These are phyloP conservation scores for Rallus limicola DNA, from an alignment of 2,113 vertebrate genomes.

Conservation along the genomic window DNA sequence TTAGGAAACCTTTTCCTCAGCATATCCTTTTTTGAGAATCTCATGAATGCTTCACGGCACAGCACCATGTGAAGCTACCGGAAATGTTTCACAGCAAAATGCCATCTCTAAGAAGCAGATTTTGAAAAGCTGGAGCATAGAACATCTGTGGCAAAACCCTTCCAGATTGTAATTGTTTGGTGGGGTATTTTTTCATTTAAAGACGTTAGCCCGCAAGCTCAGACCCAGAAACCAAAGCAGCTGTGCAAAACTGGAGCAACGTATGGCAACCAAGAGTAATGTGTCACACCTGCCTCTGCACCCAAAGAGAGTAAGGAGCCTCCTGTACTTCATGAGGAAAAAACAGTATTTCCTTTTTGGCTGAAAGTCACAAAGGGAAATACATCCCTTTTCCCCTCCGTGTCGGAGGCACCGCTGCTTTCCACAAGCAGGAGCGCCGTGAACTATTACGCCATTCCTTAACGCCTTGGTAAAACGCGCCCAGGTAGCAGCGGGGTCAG, in stretches of 20 bases:
- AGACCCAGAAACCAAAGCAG: accelerated
- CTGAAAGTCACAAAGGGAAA: background rate
- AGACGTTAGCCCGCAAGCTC: accelerated
- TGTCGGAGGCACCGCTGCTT: accelerated
- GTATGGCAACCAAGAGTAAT: accelerated
- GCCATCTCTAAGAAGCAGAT: accelerated
- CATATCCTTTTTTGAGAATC: background rate
- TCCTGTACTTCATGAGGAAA: accelerated
- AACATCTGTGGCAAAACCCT: accelerated
- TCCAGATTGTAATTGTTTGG: no score
- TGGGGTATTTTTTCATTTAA: background rate
- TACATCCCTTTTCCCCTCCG: accelerated
- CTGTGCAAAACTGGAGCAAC: accelerated
- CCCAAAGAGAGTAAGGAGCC: no score
- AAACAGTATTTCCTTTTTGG: accelerated
- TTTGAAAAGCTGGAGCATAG: accelerated
- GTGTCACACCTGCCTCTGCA: accelerated
- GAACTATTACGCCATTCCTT: no score
- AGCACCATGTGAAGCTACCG: background rate
- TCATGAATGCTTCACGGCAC: background rate
- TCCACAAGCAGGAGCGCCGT: accelerated
- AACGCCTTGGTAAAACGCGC: accelerated
- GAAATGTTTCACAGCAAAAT: background rate
- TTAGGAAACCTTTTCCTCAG: background rate
- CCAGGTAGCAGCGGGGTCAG: background rate